These are phyloP conservation scores for Thalassophryne amazonica DNA, from an alignment of 2,797 vertebrate genomes.

Conservation along the genomic window DNA sequence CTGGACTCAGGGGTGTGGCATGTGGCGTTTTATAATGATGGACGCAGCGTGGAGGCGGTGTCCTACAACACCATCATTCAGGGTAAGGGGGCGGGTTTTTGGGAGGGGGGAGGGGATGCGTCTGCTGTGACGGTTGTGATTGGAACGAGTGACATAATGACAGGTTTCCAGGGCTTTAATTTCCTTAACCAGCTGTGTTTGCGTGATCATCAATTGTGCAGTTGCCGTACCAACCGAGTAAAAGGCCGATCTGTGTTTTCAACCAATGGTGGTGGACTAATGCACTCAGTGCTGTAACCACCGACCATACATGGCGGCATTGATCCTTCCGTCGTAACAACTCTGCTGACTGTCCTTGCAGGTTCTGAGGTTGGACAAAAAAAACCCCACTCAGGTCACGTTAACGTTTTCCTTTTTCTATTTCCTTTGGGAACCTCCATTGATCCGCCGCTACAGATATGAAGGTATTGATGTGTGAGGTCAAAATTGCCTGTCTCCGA, in stretches of 20 bases:
- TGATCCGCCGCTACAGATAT: conserved; percentile 68
- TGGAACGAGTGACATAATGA: conserved; percentile 47
- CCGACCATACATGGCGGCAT: conserved; percentile 36
- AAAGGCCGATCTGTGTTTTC: conserved; percentile 26
- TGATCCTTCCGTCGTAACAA: conserved; percentile 55
- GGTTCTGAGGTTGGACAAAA: conserved; percentile 56
- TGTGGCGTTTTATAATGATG: conserved; percentile 97
- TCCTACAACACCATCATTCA: conserved; percentile 95
- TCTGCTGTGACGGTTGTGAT: conserved; percentile 33
- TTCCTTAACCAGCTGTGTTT: conserved; percentile 47
- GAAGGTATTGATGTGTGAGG: conserved; percentile 69
- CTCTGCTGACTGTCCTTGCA: conserved; percentile 66
- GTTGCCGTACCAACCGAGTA: conserved; percentile 5
- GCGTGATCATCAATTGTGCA: conserved; percentile 8
- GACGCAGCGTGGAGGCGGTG: conserved; percentile 87
- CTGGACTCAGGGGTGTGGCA: conserved; percentile 97
- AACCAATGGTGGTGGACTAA: conserved; percentile 39
- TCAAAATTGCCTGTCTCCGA: conserved; percentile 66
- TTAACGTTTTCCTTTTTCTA: conserved; percentile 57
- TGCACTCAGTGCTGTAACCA: conserved; percentile 41
- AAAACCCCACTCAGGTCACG: conserved; percentile 55
- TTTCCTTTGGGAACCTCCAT: conserved; percentile 62
- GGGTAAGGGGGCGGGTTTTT: too few species aligned
- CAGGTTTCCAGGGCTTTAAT: conserved; percentile 49
- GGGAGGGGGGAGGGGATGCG: too few species aligned